Evolutionary conservation across 1,140 invertebrate species (phyloP), one percentile per base, ranked within the genome.

Genomic region (Drosophila orena): DNA sequence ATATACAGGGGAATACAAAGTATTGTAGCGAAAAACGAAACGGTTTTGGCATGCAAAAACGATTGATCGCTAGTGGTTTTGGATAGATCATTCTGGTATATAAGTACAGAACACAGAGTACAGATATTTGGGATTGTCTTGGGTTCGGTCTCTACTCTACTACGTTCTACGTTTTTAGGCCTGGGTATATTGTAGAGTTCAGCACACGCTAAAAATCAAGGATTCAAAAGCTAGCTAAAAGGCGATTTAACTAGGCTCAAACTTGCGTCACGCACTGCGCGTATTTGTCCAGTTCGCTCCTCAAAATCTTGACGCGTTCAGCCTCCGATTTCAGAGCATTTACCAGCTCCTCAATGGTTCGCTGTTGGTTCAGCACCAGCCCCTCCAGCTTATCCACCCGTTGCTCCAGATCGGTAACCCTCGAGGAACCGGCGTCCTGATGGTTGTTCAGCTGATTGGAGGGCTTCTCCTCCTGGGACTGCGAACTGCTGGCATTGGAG

Each of bases 231-330:
- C 83, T 86, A 86, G 83, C 83, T 88, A 86, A 81, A 81, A 79
- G 60, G 57, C 64, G 50, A 65, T 57, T n/a, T 34, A 50, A 50
- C 47, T 50, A 47, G 75, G 59, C 62, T 89, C 93, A 94, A 84
- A 94, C 94, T 83, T 94, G 93, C 64, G 94, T 94, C 79, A 94
- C 94, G 86, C 94, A 94, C 65, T 94, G 93, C 54, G 93, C 93
- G 58, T 95, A 92, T 90, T 94, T 95, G 57, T 94, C 94, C 44
- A 95, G 77, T 80, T 95, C 94, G 34, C 92, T 91, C 64, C 95
- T 94, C 42, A 95, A 69, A 17, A 94, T 86, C 77, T 93, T 93
- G 14, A 95, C 92, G 73, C 93, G 93, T 61, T 95, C 94, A 5
- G 93, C 93, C 84, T 95, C 95, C 27, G 93, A 80, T 6, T 93